These are phyloP conservation scores for Choreutis nemorana DNA, from an alignment of 2,888 invertebrate genomes.

Conservation along the genomic window DNA sequence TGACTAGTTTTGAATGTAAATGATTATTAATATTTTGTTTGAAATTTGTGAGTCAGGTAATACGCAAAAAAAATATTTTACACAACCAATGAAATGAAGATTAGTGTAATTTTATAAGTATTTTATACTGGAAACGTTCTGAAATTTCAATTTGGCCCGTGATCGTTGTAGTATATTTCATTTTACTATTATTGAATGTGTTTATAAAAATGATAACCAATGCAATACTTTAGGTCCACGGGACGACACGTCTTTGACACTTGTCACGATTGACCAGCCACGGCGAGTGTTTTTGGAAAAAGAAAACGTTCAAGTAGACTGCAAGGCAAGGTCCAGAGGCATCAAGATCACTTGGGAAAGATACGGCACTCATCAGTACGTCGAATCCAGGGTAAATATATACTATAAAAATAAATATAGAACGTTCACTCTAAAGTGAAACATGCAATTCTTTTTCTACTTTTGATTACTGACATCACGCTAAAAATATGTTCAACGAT, in stretches of 20 bases:
- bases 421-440: too few relatives aligned
- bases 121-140: too few relatives aligned
- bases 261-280: slow-evolving; percentile 47
- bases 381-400: slow-evolving; percentile 26
- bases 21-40: too few relatives aligned
- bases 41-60: too few relatives aligned
- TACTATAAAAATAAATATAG: background rate
- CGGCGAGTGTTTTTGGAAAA: slow-evolving; percentile 32
- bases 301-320: slow-evolving; percentile 40
- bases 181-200: slow-evolving; percentile 3
- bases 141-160: too few relatives aligned
- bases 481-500: too few relatives aligned
- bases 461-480: too few relatives aligned
- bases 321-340: slow-evolving; percentile 22
- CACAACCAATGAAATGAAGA: too few relatives aligned
- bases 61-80: too few relatives aligned
- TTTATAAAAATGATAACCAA: background rate
- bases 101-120: too few relatives aligned
- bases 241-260: slow-evolving; percentile 14
- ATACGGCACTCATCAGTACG: slow-evolving; percentile 36
- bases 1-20: too few relatives aligned
- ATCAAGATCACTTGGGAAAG: slow-evolving; percentile 29
- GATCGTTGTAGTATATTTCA: background rate
- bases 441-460: too few relatives aligned
- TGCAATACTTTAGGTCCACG: slow-evolving; percentile 28